These are phyloP conservation scores for Zosterops lateralis DNA, from an alignment of 2,113 vertebrate species.

Conservation along the genomic window DNA sequence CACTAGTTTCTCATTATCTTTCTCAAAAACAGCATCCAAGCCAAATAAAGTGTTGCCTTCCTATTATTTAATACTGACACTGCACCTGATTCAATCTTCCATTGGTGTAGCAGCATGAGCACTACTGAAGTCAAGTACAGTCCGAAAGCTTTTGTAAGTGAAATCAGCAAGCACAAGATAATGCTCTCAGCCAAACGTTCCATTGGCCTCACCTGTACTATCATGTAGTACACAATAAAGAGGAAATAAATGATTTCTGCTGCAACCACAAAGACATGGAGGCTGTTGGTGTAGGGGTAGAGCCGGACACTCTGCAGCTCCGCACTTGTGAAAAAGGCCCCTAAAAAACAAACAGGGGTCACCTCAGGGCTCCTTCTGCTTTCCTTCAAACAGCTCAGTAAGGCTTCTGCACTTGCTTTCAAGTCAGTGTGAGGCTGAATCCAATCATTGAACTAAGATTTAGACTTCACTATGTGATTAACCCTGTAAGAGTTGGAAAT, in stretches of 20 bases:
- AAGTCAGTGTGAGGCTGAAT: not conserved
- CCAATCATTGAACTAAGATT: not conserved
- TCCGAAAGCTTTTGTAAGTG: not conserved
- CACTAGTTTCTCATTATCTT: not conserved
- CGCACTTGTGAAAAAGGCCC: slow-evolving; percentile 82
- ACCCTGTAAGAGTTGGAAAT: not conserved
- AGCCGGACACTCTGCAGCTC: slow-evolving; percentile 87
- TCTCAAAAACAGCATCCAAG: not conserved
- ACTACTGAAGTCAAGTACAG: not conserved
- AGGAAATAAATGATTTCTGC: slow-evolving; percentile 89
- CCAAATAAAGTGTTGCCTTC: not conserved
- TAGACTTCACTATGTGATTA: not conserved
- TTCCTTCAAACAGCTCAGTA: not conserved
- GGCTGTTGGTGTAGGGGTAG: slow-evolving; percentile 84
- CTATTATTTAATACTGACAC: not conserved
- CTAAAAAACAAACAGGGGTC: slow-evolving; percentile 65
- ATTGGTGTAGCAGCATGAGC: not conserved
- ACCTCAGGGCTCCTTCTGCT: not conserved
- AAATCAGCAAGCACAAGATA: not conserved
- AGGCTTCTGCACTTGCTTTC: not conserved
- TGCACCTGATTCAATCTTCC: not conserved
- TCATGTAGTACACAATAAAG: slow-evolving; percentile 92
- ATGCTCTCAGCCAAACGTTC: not conserved
- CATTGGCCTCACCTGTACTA: slow-evolving; percentile 80
- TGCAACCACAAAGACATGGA: slow-evolving; percentile 88